phyloP scores from a whole-genome alignment of 92 coral and sea anemone species.

The Metridium senile region DNA sequence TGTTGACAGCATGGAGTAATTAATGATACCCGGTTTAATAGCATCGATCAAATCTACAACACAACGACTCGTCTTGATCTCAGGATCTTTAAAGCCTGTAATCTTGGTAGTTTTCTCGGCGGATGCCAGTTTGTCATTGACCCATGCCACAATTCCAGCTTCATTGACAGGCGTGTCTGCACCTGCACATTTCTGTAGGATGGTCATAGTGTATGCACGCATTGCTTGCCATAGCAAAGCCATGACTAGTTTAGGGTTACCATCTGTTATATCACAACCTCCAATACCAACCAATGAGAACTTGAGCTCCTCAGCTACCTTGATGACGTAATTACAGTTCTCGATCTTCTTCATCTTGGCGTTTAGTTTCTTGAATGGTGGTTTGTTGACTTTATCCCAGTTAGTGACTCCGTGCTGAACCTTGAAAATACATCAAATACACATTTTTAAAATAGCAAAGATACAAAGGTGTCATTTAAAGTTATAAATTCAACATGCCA shows the following conservation, averaged over 20 bases:
- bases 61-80: constrained; percentile 64
- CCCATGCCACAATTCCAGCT: constrained; percentile 83
- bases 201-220: constrained; percentile 92
- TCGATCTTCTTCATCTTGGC: constrained; percentile 95
- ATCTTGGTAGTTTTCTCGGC: constrained; percentile 65
- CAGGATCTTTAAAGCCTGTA: constrained; percentile 77
- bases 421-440: constrained; percentile 22
- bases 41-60: constrained; percentile 88
- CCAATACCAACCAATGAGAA: constrained; percentile 94
- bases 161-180: constrained; percentile 83
- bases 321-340: constrained; percentile 87
- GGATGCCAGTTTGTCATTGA: constrained; percentile 71
- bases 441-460: background rate
- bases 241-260: constrained; percentile 78
- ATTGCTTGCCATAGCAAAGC: constrained; percentile 92
- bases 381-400: constrained; percentile 84
- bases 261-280: constrained; percentile 83
- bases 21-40: constrained; percentile 79
- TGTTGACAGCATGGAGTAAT: constrained; percentile 61
- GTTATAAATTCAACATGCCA: too few relatives aligned
- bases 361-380: constrained; percentile 88
- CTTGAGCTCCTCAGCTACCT: constrained; percentile 80
- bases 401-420: constrained; percentile 79
- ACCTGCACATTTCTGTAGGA: constrained; percentile 84
- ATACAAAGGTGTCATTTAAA: too few relatives aligned